These are phyloP conservation scores for Ridgeia piscesae DNA, from an alignment of 1,140 invertebrate species.

Conservation along the genomic window DNA sequence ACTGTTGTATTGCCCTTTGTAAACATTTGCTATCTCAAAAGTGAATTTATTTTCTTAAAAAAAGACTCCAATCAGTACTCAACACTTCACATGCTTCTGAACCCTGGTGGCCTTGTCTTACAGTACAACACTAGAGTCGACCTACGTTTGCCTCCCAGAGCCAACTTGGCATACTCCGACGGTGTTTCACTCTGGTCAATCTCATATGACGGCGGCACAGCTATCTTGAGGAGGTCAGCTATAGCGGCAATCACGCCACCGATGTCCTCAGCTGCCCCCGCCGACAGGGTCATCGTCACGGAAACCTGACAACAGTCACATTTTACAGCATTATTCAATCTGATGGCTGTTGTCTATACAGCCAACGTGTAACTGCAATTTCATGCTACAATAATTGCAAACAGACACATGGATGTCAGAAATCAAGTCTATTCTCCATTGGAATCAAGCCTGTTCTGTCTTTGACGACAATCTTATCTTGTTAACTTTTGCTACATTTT, in stretches of 20 bases:
- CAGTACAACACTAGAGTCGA: background rate
- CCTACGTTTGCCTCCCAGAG: slow-evolving; percentile 2
- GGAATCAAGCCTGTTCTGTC: too few species aligned
- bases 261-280: slow-evolving; percentile 88
- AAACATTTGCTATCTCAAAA: background rate
- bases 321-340: background rate
- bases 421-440: too few species aligned
- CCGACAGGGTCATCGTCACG: slow-evolving; percentile 87
- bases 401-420: too few species aligned
- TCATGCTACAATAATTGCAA: too few species aligned
- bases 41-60: background rate
- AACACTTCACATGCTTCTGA: background rate
- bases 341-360: background rate
- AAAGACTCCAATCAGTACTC: too few species aligned
- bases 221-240: slow-evolving; percentile 87
- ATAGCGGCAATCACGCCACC: slow-evolving; percentile 84
- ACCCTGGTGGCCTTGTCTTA: background rate
- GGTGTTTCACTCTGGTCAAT: slow-evolving; percentile 54
- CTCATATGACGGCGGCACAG: slow-evolving; percentile 59
- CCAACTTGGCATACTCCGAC: slow-evolving; percentile 28
- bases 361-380: too few species aligned
- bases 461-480: too few species aligned
- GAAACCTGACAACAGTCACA: slow-evolving; percentile 68
- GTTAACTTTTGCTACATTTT: too few species aligned
- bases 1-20: too few species aligned